Evolutionary conservation across 30 jellyfish, hydroid and myxozoan species (phyloP).

Genomic region (Mastigias papua): DNA sequence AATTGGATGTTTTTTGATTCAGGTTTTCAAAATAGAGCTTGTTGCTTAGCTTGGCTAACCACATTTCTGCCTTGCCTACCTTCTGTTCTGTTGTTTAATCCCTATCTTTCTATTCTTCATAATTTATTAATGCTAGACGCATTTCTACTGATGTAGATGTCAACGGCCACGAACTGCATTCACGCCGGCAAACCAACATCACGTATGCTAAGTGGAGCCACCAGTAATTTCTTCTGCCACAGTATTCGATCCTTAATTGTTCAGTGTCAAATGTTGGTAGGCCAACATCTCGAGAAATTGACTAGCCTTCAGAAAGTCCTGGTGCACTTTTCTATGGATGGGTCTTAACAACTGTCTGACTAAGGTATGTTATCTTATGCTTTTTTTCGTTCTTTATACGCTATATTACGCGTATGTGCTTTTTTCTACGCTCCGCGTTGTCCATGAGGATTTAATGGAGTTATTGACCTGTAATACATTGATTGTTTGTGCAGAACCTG

Average conservation of each 20-base stretch:
- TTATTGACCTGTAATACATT: neutral
- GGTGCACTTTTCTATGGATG: too few species aligned
- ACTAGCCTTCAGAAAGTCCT: too few species aligned
- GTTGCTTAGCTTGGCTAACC: conserved; percentile 67
- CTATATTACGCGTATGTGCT: neutral
- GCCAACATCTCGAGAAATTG: too few species aligned
- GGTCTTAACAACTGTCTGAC: too few species aligned
- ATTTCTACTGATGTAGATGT: conserved; percentile 35
- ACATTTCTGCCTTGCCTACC: conserved; percentile 64
- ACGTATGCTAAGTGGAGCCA: conserved; percentile 30
- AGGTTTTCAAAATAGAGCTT: conserved; percentile 30
- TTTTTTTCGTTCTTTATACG: too few species aligned
- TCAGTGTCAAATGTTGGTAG: neutral
- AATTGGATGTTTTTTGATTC: conserved; percentile 18
- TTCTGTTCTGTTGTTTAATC: conserved; percentile 63
- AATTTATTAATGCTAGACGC: conserved; percentile 27
- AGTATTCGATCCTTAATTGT: neutral
- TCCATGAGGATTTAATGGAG: neutral
- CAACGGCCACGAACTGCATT: conserved; percentile 46
- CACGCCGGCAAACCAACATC: conserved; percentile 15
- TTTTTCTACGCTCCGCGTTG: neutral
- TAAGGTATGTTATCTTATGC: neutral
- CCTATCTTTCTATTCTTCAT: conserved; percentile 41
- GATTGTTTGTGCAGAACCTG: neutral
- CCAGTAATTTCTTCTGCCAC: conserved; percentile 5